phyloP scores from a whole-genome alignment of 2,113 vertebrate genomes.

The Panurus biarmicus region DNA sequence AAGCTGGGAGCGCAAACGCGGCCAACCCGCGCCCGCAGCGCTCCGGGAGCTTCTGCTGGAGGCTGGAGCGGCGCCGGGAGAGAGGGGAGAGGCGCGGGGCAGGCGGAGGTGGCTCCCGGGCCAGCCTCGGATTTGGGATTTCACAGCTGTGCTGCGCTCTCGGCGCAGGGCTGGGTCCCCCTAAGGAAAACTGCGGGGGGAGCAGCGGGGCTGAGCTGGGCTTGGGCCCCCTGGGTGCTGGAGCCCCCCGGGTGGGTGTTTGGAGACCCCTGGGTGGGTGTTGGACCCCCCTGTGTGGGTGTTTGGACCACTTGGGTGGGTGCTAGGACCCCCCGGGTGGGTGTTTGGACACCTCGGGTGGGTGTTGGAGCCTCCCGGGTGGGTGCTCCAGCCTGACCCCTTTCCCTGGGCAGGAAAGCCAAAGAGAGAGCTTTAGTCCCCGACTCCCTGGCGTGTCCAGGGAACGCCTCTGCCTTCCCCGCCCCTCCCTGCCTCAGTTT shows the following conservation, averaged over 20 bases:
- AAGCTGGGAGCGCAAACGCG: not conserved
- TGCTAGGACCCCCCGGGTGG: not conserved
- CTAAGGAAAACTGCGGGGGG: not conserved
- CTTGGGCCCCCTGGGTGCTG: not conserved
- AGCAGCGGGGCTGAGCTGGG: not conserved
- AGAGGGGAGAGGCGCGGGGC: not conserved
- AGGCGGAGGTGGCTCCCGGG: not conserved
- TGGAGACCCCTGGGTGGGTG: not conserved
- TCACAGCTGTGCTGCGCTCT: not conserved
- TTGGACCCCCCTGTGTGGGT: not conserved
- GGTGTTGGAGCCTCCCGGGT: not conserved
- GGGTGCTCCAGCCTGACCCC: not conserved
- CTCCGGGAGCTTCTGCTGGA: not conserved
- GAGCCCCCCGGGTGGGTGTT: not conserved
- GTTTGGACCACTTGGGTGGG: not conserved
- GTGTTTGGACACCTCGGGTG: too few species aligned
- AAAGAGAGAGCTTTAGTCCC: not conserved
- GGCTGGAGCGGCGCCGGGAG: not conserved
- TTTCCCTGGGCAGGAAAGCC: too few species aligned
- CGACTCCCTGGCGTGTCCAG: not conserved
- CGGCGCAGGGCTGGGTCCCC: not conserved
- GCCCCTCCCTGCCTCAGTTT: conserved; percentile 17
- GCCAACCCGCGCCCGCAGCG: not conserved
- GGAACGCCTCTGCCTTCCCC: not conserved
- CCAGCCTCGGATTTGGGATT: not conserved